A percentile compares a stretch with the other conserved stretches of the same genome.
Evolutionary conservation across 2,888 invertebrate genomes (phyloP).

Genomic region (Phalera bucephala): DNA sequence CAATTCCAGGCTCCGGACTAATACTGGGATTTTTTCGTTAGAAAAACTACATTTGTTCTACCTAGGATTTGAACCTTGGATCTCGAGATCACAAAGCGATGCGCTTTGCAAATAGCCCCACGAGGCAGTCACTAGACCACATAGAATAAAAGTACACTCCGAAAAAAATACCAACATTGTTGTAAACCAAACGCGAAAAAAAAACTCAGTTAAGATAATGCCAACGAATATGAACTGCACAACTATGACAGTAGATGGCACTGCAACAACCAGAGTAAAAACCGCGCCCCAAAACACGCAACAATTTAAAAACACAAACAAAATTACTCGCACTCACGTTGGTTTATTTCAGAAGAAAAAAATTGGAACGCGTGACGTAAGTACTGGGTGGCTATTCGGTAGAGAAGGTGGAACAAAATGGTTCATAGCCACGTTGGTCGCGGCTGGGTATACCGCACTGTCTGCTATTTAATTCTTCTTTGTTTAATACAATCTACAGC

Average conservation of each 20-base stretch:
- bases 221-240: constrained; percentile 4
- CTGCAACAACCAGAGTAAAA: constrained; percentile 20
- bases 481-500: constrained; percentile 68
- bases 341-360: constrained; percentile 34
- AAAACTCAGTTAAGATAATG: too few species aligned
- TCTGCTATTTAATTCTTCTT: constrained; percentile 67
- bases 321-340: constrained; percentile 29
- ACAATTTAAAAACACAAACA: constrained; percentile 34
- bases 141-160: too few species aligned
- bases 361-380: constrained; percentile 38
- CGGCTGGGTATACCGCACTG: constrained; percentile 57
- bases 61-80: too few species aligned
- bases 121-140: too few species aligned
- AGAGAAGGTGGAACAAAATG: constrained; percentile 50
- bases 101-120: too few species aligned
- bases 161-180: too few species aligned
- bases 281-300: constrained; percentile 19
- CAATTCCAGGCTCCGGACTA: too few species aligned
- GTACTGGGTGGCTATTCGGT: constrained; percentile 34
- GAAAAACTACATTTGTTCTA: too few species aligned
- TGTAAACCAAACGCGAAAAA: too few species aligned
- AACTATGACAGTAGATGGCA: constrained; percentile 22
- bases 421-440: constrained; percentile 51
- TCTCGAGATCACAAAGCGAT: too few species aligned
- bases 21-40: too few species aligned